Evolutionary conservation across 2,888 invertebrate genomes (phyloP).

Genomic region (Calameuta filiformis): DNA sequence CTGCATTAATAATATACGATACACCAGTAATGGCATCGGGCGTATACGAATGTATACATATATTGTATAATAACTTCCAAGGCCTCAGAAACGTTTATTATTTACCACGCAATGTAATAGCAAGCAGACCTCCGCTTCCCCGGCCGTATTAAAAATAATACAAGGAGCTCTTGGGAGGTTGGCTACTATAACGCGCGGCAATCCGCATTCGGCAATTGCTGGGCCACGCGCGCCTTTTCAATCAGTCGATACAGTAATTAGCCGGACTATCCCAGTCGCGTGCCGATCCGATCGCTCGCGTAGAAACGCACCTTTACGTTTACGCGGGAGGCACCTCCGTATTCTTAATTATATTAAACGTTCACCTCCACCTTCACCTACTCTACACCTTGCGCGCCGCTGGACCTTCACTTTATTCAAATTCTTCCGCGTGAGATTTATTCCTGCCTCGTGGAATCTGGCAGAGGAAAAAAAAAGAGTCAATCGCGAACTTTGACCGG

Average conservation of each 20-base stretch:
- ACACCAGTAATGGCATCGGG: slow-evolving; percentile 47
- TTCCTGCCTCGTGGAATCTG: no score
- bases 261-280: not conserved
- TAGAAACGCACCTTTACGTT: no score
- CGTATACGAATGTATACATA: slow-evolving; percentile 59
- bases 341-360: no score
- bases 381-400: no score
- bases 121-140: slow-evolving; percentile 53
- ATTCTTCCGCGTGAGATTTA: no score
- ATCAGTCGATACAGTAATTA: not conserved
- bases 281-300: not conserved
- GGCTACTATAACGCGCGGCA: no score
- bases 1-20: slow-evolving; percentile 67
- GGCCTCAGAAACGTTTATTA: slow-evolving; percentile 66
- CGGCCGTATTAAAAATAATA: slow-evolving; percentile 62
- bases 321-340: no score
- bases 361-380: no score
- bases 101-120: slow-evolving; percentile 66
- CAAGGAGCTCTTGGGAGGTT: slow-evolving; percentile 18
- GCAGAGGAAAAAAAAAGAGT: no score
- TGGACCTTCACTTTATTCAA: no score
- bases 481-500: no score
- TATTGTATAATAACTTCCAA: slow-evolving; percentile 67
- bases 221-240: not conserved
- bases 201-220: no score